Evolutionary conservation across 2,113 vertebrate genomes (phyloP).

Genomic region (Poeciliopsis turrubarensis): DNA sequence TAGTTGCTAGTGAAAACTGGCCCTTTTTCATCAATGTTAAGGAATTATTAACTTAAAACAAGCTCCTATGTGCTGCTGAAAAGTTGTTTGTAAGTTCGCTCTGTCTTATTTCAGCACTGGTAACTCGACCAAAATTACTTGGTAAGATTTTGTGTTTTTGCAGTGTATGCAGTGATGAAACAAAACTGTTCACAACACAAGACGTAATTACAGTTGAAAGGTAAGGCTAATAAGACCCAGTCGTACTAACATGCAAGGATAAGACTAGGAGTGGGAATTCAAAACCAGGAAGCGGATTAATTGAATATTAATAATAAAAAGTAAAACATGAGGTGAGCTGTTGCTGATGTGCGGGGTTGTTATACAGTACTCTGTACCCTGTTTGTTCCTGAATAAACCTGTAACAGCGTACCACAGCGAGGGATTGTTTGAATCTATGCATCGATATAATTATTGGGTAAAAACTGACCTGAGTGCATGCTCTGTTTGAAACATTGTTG

Average conservation of each 20-base stretch:
- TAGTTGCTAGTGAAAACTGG: no score
- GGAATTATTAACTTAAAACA: no score
- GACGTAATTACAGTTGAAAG: slow-evolving; percentile 54
- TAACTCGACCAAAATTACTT: no score
- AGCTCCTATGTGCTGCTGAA: no score
- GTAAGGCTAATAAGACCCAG: slow-evolving; percentile 65
- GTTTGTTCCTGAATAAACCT: slow-evolving; percentile 70
- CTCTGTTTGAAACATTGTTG: slow-evolving; percentile 52
- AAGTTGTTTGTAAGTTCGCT: no score
- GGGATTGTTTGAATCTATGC: slow-evolving; percentile 20
- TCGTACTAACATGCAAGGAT: slow-evolving; percentile 62
- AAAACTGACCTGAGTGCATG: slow-evolving; percentile 74
- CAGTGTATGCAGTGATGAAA: slow-evolving; percentile 17
- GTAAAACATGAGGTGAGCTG: slow-evolving; percentile 60
- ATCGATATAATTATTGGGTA: slow-evolving; percentile 18
- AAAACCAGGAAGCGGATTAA: slow-evolving; percentile 37
- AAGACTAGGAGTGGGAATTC: slow-evolving; percentile 32
- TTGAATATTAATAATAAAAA: slow-evolving; percentile 4
- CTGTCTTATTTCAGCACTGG: no score
- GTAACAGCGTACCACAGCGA: slow-evolving; percentile 56
- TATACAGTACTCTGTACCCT: slow-evolving; percentile 80
- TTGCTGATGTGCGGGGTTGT: slow-evolving; percentile 60
- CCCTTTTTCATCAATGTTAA: no score
- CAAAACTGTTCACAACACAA: slow-evolving; percentile 48
- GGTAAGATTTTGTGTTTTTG: no score